phyloP scores from a whole-genome alignment of 2,888 invertebrate genomes.

The Euplexia lucipara region DNA sequence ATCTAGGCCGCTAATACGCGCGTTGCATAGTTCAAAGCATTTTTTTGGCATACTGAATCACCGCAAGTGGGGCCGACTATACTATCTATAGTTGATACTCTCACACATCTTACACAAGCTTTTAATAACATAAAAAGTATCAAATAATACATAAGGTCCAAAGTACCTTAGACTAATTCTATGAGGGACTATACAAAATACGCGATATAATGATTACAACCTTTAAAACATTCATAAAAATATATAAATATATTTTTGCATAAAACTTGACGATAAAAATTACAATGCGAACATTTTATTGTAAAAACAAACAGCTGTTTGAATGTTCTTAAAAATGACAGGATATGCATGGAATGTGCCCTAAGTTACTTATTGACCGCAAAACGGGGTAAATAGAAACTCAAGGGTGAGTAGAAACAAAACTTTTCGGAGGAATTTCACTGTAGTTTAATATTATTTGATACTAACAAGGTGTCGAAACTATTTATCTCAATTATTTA shows the following conservation, averaged over 20 bases:
- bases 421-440: no score
- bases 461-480: no score
- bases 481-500: no score
- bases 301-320: constrained; percentile 10
- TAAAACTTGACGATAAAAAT: constrained; percentile 10
- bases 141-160: constrained; percentile 3
- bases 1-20: no score
- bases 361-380: not conserved
- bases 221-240: constrained; percentile 32
- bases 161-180: constrained; percentile 8
- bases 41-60: no score
- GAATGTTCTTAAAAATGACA: not conserved
- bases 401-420: no score
- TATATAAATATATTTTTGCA: constrained; percentile 24
- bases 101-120: no score
- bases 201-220: constrained; percentile 23
- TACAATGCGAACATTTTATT: not conserved
- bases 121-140: constrained; percentile 15
- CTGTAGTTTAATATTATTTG: no score
- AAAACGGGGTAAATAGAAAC: no score
- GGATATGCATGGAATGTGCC: constrained; percentile 44
- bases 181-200: constrained; percentile 11
- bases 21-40: no score
- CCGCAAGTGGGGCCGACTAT: no score
- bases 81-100: no score